Evolutionary conservation across 2,797 vertebrate genomes (phyloP).

Genomic region (Carduelis carduelis): DNA sequence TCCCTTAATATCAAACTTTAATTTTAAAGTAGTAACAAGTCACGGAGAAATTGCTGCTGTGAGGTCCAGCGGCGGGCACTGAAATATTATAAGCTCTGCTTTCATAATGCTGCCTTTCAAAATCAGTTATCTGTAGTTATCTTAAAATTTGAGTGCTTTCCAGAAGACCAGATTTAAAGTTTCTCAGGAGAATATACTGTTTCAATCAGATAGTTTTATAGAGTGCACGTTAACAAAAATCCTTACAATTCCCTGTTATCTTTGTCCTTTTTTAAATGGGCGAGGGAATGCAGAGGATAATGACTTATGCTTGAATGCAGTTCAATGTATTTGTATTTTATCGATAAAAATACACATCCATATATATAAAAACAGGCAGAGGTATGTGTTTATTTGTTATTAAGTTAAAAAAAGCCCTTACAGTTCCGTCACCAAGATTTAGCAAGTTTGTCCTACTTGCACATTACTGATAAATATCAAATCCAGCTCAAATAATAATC

Average conservation of each 20-base stretch:
- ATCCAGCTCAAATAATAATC: slow-evolving; percentile 74
- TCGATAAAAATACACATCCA: neutral
- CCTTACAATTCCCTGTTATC: neutral
- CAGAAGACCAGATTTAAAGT: neutral
- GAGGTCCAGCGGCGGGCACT: neutral
- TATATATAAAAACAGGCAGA: neutral
- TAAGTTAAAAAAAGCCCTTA: neutral
- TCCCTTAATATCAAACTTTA: neutral
- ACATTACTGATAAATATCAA: slow-evolving; percentile 62
- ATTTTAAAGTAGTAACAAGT: neutral
- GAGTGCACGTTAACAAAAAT: neutral
- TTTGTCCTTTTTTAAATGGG: neutral
- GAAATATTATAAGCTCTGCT: neutral
- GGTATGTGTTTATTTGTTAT: neutral
- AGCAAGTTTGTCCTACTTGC: neutral
- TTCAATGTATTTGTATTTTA: neutral
- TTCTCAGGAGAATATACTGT: neutral
- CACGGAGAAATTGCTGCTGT: neutral
- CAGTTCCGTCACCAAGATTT: neutral
- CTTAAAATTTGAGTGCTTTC: neutral
- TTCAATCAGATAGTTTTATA: slow-evolving; percentile 15
- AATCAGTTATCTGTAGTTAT: neutral
- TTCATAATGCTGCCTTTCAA: slow-evolving; percentile 22
- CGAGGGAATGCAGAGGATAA: neutral
- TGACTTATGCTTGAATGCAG: neutral